Conservation (phyloP, 2,113 vertebrate genomes). For the Oostethus manadensis region DNA sequence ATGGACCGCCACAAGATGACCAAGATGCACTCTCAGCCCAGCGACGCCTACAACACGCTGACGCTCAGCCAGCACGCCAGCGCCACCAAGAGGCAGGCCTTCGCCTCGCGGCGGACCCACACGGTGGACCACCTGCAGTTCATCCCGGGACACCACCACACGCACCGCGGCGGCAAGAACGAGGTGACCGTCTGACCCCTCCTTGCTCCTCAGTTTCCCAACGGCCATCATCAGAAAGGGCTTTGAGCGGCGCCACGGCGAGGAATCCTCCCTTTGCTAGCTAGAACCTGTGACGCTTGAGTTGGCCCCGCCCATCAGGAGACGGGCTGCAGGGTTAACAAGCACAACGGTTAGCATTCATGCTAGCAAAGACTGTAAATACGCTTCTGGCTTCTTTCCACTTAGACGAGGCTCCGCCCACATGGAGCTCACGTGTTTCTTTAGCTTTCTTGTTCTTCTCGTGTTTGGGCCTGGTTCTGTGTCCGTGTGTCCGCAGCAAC, state of each 20-base stretch:
- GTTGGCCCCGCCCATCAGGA: too few relatives aligned
- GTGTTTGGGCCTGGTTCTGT: too few relatives aligned
- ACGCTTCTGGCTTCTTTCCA: too few relatives aligned
- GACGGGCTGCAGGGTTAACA: slow-evolving; percentile 62
- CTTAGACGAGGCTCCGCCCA: too few relatives aligned
- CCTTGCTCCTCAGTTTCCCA: slow-evolving; percentile 62
- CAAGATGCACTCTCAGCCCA: slow-evolving; percentile 96
- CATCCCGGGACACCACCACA: slow-evolving; percentile 84
- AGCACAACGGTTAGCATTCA: slow-evolving; percentile 65
- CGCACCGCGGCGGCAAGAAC: slow-evolving; percentile 92
- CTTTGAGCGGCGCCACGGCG: slow-evolving; percentile 60
- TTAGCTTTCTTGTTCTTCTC: not conserved
- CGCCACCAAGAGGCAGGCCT: slow-evolving; percentile 90
- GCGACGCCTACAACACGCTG: slow-evolving; percentile 89
- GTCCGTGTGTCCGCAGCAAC: slow-evolving; percentile 18
- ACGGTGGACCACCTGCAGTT: slow-evolving; percentile 96
- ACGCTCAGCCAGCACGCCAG: slow-evolving; percentile 76
- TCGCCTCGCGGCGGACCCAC: slow-evolving; percentile 92
- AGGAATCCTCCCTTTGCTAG: slow-evolving; percentile 59
- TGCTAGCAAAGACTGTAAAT: too few relatives aligned
- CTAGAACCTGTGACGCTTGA: too few relatives aligned
- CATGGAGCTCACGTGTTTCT: slow-evolving; percentile 8
- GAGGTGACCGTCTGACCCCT: slow-evolving; percentile 92
- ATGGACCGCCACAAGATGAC: slow-evolving; percentile 91
- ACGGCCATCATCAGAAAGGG: slow-evolving; percentile 65